Conservation (phyloP, 2,113 vertebrate species). For the Pseudonaja textilis region DNA sequence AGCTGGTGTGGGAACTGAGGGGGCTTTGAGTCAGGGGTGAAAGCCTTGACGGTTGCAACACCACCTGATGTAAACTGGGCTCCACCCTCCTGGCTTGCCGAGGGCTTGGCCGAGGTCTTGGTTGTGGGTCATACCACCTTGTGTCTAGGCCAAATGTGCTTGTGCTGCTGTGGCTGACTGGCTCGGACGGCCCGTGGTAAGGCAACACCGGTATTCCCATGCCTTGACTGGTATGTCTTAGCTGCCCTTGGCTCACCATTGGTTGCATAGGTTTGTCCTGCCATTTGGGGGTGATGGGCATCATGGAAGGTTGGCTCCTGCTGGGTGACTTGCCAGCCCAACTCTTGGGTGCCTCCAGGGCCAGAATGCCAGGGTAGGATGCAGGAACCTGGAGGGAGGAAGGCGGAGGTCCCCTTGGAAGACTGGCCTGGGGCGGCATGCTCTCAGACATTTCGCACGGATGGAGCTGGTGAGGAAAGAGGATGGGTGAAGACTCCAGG, state of each 20-base stretch:
- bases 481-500: slow-evolving; percentile 87
- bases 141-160: slow-evolving; percentile 96
- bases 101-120: slow-evolving; percentile 91
- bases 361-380: slow-evolving; percentile 90
- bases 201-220: slow-evolving; percentile 99
- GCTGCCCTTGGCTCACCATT: slow-evolving; percentile 94
- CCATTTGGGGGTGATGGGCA: slow-evolving; percentile 78
- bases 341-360: slow-evolving; percentile 91
- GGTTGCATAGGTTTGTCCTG: slow-evolving; percentile 97
- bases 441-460: slow-evolving; percentile 85
- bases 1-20: slow-evolving; percentile 91
- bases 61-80: slow-evolving; percentile 95
- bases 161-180: slow-evolving; percentile 83
- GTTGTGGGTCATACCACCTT: slow-evolving; percentile 93
- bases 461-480: slow-evolving; percentile 86
- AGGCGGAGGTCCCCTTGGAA: slow-evolving; percentile 80
- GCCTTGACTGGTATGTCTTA: slow-evolving; percentile 98
- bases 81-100: slow-evolving; percentile 89
- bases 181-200: slow-evolving; percentile 92
- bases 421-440: slow-evolving; percentile 72
- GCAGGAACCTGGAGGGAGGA: slow-evolving; percentile 85
- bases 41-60: slow-evolving; percentile 95
- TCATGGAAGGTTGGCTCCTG: slow-evolving; percentile 72
- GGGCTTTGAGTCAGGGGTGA: slow-evolving; percentile 98
- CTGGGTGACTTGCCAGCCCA: slow-evolving; percentile 87